phyloP scores from a whole-genome alignment of 2,113 vertebrate genomes.

The Saguinus midas region DNA sequence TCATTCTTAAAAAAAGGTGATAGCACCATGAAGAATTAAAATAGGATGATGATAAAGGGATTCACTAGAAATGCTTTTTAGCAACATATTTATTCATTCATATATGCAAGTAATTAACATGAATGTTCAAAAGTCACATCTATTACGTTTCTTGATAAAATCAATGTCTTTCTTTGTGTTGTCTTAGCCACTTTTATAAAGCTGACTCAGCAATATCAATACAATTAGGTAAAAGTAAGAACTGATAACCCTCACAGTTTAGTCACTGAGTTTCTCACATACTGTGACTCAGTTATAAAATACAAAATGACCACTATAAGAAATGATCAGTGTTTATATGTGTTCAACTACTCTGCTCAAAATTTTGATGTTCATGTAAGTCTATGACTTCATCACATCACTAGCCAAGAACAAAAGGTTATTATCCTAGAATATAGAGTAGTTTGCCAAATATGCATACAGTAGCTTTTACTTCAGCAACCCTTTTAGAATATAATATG shows the following conservation, averaged over 20 bases:
- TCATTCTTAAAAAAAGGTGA: neutral
- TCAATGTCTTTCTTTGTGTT: neutral
- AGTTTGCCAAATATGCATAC: slow-evolving; percentile 56
- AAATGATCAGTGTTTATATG: neutral
- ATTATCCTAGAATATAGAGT: slow-evolving; percentile 49
- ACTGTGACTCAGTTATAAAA: neutral
- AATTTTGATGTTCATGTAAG: neutral
- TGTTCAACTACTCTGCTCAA: neutral
- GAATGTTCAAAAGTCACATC: neutral
- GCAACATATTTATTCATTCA: neutral
- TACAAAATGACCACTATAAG: neutral
- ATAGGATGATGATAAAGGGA: neutral
- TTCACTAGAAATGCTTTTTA: neutral
- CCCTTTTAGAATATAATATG: slow-evolving; percentile 41
- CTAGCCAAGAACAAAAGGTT: neutral
- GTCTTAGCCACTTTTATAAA: neutral
- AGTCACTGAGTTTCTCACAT: neutral
- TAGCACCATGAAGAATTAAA: neutral
- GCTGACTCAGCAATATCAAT: neutral
- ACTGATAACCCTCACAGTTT: neutral
- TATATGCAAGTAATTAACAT: neutral
- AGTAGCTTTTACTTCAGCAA: slow-evolving; percentile 21
- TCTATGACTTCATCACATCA: slow-evolving; percentile 40
- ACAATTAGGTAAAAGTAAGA: neutral
- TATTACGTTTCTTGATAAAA: neutral